Evolutionary conservation across 1,140 invertebrate genomes (phyloP).

Genomic region (Ceratitis capitata): DNA sequence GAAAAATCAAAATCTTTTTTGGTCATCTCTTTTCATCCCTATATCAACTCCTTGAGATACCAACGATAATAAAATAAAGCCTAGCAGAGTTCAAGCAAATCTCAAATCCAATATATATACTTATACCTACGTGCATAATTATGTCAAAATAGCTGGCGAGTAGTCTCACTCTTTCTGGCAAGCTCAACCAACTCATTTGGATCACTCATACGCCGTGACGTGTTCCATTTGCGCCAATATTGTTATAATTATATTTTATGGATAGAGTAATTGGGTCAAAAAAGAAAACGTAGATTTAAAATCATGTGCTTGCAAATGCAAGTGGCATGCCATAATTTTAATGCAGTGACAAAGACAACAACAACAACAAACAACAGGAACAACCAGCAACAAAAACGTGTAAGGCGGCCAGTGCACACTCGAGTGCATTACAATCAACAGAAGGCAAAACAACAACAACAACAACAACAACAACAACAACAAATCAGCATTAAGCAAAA

Average conservation of each 20-base stretch:
- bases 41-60: no score
- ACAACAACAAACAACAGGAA: background rate
- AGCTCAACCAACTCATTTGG: background rate
- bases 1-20: no score
- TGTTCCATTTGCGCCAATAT: background rate
- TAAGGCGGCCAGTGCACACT: background rate
- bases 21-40: no score
- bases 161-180: background rate
- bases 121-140: background rate
- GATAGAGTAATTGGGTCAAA: conserved; percentile 15
- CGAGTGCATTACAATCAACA: conserved; percentile 13
- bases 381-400: background rate
- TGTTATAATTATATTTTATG: conserved; percentile 21
- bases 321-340: conserved; percentile 26
- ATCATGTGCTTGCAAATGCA: conserved; percentile 21
- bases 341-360: background rate
- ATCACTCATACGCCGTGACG: background rate
- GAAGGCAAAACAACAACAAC: background rate
- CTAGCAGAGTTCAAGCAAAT: no score
- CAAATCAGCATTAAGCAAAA: background rate
- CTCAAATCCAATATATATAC: no score
- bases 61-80: no score
- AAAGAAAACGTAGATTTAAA: no score
- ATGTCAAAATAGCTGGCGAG: no score
- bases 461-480: background rate